Percentiles rank a stretch among this genome's conserved stretches.
These are phyloP conservation scores for Spea hammondii DNA, from an alignment of 2,797 vertebrate genomes.

Conservation along the genomic window DNA sequence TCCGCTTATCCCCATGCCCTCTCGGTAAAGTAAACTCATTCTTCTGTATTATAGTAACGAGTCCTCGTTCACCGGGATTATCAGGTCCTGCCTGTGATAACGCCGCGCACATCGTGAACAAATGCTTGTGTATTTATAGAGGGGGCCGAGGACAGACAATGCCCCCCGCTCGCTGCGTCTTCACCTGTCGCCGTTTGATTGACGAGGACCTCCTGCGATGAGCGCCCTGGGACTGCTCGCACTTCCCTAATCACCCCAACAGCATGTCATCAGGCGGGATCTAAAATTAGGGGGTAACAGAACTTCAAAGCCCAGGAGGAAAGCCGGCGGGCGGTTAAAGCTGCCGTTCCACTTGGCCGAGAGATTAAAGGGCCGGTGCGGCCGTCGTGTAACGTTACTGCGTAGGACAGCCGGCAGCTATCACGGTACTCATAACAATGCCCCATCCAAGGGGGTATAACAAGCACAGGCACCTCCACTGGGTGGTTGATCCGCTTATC, in stretches of 20 bases:
- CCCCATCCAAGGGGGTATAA: no score
- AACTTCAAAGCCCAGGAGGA: constrained; percentile 26
- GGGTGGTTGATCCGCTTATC: no score
- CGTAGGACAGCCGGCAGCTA: no score
- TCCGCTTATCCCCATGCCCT: no score
- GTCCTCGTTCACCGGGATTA: constrained; percentile 11
- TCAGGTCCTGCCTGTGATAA: constrained; percentile 29
- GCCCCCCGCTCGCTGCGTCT: constrained; percentile 53
- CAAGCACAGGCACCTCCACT: no score
- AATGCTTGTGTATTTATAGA: constrained; percentile 62
- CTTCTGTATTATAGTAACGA: no score
- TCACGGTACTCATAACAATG: no score
- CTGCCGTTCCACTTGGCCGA: no score
- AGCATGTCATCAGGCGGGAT: constrained; percentile 20
- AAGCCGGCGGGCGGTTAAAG: background rate
- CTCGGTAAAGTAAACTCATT: no score
- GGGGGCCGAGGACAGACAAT: constrained; percentile 54
- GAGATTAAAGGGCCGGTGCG: no score
- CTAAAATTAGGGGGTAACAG: constrained; percentile 44
- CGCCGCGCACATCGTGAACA: constrained; percentile 17
- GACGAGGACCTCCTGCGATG: constrained; percentile 51
- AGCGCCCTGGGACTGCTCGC: constrained; percentile 29
- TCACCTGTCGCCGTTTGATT: constrained; percentile 60
- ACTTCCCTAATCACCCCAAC: constrained; percentile 53
- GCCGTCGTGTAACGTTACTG: no score